phyloP scores from a whole-genome alignment of 2,888 invertebrate species.

The Hermaeophaga mercurialis region DNA sequence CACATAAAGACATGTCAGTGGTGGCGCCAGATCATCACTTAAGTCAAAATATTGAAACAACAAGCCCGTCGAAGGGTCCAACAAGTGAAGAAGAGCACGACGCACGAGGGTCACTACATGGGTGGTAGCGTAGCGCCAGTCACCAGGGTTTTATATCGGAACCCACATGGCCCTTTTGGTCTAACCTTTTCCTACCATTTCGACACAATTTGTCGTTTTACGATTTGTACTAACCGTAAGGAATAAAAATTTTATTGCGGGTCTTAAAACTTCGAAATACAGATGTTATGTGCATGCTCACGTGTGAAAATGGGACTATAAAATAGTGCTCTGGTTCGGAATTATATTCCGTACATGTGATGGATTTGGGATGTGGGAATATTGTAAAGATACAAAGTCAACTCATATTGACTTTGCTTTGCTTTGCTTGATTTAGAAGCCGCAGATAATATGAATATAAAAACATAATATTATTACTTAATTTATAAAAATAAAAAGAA shows the following conservation, averaged over 20 bases:
- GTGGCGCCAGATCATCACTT: conserved; percentile 21
- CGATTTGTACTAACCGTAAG: conserved; percentile 12
- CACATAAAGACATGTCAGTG: conserved; percentile 8
- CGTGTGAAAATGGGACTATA: conserved; percentile 41
- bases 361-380: too few relatives aligned
- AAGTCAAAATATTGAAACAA: conserved; percentile 30
- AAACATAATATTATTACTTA: too few relatives aligned
- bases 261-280: conserved; percentile 37
- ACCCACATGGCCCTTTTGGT: conserved; percentile 38
- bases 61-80: conserved; percentile 6
- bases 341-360: too few relatives aligned
- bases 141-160: conserved; percentile 35
- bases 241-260: conserved; percentile 44
- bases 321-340: too few relatives aligned
- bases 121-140: conserved; percentile 32
- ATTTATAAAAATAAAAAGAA: too few relatives aligned
- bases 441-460: too few relatives aligned
- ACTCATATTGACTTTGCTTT: too few relatives aligned
- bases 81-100: background rate
- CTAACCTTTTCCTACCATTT: conserved; percentile 38
- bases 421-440: too few relatives aligned
- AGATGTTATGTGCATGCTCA: conserved; percentile 42
- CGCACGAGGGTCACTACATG: conserved; percentile 6
- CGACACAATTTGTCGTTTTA: conserved; percentile 39
- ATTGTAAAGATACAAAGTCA: too few relatives aligned